A percentile compares a stretch with the other conserved stretches of the same genome.
Conservation (phyloP, 2,888 invertebrate species). For the Nezara viridula region DNA sequence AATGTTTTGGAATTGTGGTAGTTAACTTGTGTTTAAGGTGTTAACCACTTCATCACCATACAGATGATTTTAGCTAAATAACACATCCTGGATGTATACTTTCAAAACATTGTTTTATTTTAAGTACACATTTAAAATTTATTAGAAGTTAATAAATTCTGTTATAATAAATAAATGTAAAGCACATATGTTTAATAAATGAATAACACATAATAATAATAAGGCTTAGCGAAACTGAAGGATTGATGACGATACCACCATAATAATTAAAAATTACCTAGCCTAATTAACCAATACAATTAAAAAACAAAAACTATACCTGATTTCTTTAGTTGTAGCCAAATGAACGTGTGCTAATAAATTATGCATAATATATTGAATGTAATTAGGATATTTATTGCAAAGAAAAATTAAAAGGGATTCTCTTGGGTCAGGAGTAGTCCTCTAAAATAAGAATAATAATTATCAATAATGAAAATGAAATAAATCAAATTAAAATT, state of each 20-base stretch:
- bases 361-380: slow-evolving; percentile 72
- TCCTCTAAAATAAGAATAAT: slow-evolving; percentile 60
- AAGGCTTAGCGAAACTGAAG: no score
- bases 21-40: background rate
- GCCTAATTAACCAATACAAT: background rate
- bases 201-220: no score
- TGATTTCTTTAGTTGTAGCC: slow-evolving; percentile 63
- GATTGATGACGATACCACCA: no score
- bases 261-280: no score
- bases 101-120: no score
- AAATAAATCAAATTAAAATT: background rate
- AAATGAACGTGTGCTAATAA: slow-evolving; percentile 63
- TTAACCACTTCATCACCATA: background rate
- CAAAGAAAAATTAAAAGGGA: slow-evolving; percentile 63
- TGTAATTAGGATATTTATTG: slow-evolving; percentile 70
- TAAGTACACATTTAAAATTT: background rate
- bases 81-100: background rate
- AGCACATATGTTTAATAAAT: no score
- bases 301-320: slow-evolving; percentile 61
- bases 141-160: background rate
- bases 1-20: no score
- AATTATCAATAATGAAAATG: background rate
- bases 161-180: no score
- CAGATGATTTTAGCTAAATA: background rate
- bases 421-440: slow-evolving; percentile 59